Base-by-base conservation (phyloP, 2,888 invertebrate species). In the Acanthosepion esculentum region DNA sequence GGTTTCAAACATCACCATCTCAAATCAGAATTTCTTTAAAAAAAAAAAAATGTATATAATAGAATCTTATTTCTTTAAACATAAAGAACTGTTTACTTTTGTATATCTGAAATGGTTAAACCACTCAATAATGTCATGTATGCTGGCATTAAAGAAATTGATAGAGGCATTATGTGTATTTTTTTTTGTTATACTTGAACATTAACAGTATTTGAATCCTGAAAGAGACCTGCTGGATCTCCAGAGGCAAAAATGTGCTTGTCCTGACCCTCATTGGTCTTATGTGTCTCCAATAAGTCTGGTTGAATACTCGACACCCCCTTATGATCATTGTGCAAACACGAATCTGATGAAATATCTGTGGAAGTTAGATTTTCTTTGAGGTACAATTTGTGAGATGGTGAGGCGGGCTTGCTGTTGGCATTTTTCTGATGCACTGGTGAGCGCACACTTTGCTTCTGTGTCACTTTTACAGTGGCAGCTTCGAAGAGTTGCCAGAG, bases 241-340 rank as follows among this genome's bases (percentile, higher is more conserved):
- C 50, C 50, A 53, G 53, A 93, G 7, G 93, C 93, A 78, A 78
- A 78, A 3, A 78, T 78, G 48, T 48, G 93, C 33, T 93, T 93
- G 53, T 48, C 50, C 53, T 93, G 93, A 53, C 53, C n/a, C 20
- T 78, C 78, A n/a, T 18, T 53, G 12, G 53, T 15, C 18, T 50
- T 93, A n/a, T 93, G 93, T n/a, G 18, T 50, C 93, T 93, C 93
- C 48, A 93, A 15, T 41, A 93, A 93, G 7, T 93, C 93, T 93
- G 93, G 93, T 33, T 93, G 93, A 20, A 48, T n/a, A 93, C 20
- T 29, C 12, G 29, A 53, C n/a, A n/a, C 15, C 15, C n/a, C 78
- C n/a, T 78, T n/a, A 78, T 78, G 78, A 15, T 78, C 78, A 78
- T 78, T 78, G 3, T 33, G 23, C 78, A 78, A n/a, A 15, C n/a